Percentiles rank a stretch among this genome's conserved stretches.
Evolutionary conservation across 2,797 vertebrate genomes (phyloP).

Genomic region (Nyctibius grandis): DNA sequence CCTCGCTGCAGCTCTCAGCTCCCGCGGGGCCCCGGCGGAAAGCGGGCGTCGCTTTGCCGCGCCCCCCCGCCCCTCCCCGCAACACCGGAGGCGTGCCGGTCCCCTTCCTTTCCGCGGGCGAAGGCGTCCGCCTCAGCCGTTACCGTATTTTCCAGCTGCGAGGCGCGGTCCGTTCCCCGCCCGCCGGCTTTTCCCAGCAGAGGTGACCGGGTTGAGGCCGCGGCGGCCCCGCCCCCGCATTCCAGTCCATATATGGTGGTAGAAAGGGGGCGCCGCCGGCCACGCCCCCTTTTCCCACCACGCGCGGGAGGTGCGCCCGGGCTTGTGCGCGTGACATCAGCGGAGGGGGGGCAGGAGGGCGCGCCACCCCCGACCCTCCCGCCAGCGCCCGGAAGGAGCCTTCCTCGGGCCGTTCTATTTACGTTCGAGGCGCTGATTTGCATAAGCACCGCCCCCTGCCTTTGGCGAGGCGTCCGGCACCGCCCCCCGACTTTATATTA

Average conservation of each 20-base stretch:
- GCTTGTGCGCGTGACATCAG: conserved; percentile 34
- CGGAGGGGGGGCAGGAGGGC: not conserved
- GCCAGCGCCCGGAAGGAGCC: not conserved
- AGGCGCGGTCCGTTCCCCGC: fast-evolving
- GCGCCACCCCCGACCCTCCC: not conserved
- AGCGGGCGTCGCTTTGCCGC: too few relatives aligned
- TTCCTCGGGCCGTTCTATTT: conserved; percentile 60
- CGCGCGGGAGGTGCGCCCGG: conserved; percentile 5
- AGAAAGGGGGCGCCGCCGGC: conserved; percentile 53
- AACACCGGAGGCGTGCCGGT: too few relatives aligned
- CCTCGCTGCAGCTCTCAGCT: too few relatives aligned
- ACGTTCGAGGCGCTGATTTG: conserved; percentile 59
- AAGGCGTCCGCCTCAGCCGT: not conserved
- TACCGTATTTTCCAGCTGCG: not conserved
- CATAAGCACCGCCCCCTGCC: conserved; percentile 15
- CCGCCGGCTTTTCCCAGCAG: not conserved
- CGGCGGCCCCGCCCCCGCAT: conserved; percentile 59
- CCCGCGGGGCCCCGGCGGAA: not conserved
- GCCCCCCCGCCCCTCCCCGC: too few relatives aligned
- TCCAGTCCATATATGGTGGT: conserved; percentile 70
- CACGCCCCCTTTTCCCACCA: not conserved
- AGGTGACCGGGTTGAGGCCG: not conserved
- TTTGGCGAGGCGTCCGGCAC: not conserved
- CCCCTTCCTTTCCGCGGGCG: too few relatives aligned
- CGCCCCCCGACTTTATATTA: conserved; percentile 47